Base-by-base conservation (phyloP, 2,797 vertebrate species). In the Holocentrus rufus region DNA sequence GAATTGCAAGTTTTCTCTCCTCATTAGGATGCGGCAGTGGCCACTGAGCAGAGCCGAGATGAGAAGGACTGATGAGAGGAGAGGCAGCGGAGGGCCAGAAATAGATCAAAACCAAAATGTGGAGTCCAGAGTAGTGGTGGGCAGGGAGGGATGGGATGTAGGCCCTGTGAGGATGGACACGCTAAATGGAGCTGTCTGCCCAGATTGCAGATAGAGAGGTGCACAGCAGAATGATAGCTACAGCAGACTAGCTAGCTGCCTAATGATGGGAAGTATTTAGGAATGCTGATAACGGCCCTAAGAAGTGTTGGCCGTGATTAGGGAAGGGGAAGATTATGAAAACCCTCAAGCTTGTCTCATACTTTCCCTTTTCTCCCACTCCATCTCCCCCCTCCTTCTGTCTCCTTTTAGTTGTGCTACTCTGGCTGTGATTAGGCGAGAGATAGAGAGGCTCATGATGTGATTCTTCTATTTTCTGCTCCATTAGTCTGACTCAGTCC, bases 381-480 rank as follows among this genome's bases (percentile, higher is more conserved):
- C 59, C 61, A 56, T 78, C 76, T 58, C 60, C 71, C 60, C 66
- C 56, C 20, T 80, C 5, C 69, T 17, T 78, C 34, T 85, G 76
- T 87, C 73, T 70, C 55, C 55, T 68, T 65, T 84, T 53, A 71
- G 71, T 84, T 83, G 80, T 79, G 79, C 74, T 83, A 39, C 77
- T 88, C 73, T 82, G 82, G 74, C 83, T 81, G 79, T 79, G 84
- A 91, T 91, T 82, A 88, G 79, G 50, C 46, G 59, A 82, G 86
- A 90, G 85, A 80, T 61, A 77, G 67, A 87, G 79, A 87, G 74
- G 70, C 84, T 87, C 76, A 79, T 80, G 80, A 89, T 63, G 65
- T 63, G 70, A 78, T 85, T 91, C 87, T 76, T 90, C 84, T 86
- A 89, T 91, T 92, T 92, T 91, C 87, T 83, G 81, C 89, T 84